These are phyloP conservation scores for Agrotis segetum DNA, from an alignment of 2,888 invertebrate genomes.

Conservation along the genomic window DNA sequence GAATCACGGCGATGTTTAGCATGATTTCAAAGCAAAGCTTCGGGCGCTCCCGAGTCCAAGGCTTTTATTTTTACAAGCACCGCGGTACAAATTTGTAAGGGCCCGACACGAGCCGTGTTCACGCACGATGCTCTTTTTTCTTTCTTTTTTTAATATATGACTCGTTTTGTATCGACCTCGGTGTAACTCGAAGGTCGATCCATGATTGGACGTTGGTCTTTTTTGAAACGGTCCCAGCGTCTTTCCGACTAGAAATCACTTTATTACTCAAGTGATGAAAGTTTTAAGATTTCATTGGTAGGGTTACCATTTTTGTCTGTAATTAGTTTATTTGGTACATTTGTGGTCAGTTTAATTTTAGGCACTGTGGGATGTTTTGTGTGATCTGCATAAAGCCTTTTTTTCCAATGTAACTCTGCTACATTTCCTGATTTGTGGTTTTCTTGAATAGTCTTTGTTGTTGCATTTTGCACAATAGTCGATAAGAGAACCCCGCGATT, in stretches of 20 bases:
- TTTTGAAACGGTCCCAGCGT: constrained; percentile 46
- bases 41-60: constrained; percentile 41
- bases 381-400: background rate
- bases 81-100: constrained; percentile 83
- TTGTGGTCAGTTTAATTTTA: constrained; percentile 13
- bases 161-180: constrained; percentile 78
- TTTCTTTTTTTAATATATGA: constrained; percentile 71
- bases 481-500: constrained; percentile 1
- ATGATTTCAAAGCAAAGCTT: constrained; percentile 48
- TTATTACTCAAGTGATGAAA: constrained; percentile 60
- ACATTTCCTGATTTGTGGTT: constrained; percentile 30
- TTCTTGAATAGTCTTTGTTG: constrained; percentile 5
- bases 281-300: constrained; percentile 35
- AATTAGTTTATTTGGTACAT: constrained; percentile 17
- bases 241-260: constrained; percentile 57
- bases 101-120: constrained; percentile 74
- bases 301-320: constrained; percentile 18
- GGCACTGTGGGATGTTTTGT: background rate
- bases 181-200: constrained; percentile 70
- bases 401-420: constrained; percentile 9
- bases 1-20: constrained; percentile 51
- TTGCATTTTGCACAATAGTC: constrained; percentile 10
- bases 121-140: constrained; percentile 72
- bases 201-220: constrained; percentile 62
- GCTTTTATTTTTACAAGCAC: constrained; percentile 74